phyloP scores from a whole-genome alignment of 1,140 invertebrate genomes.

The Bradynema listronoti region DNA sequence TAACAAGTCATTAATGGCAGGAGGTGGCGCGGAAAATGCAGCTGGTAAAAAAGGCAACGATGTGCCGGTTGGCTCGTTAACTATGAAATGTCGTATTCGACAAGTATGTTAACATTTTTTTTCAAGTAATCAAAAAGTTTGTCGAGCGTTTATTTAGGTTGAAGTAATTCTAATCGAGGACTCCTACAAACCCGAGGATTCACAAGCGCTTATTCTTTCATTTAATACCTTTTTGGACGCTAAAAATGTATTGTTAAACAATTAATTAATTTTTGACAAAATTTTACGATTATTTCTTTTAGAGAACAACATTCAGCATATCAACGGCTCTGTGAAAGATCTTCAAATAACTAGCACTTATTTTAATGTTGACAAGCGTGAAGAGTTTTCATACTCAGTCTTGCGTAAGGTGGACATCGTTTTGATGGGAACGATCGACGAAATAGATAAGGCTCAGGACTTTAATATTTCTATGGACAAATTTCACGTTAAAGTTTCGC shows the following conservation, averaged over 20 bases:
- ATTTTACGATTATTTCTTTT: conserved; percentile 24
- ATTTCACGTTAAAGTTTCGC: conserved; percentile 75
- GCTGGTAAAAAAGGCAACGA: conserved; percentile 24
- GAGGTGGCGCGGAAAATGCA: background rate
- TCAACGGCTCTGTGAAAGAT: conserved; percentile 66
- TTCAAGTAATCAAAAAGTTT: too few relatives aligned
- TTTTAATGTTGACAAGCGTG: conserved; percentile 39
- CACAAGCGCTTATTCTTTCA: conserved; percentile 81
- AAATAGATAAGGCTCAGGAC: conserved; percentile 65
- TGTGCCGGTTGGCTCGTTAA: conserved; percentile 62
- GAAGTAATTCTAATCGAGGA: conserved; percentile 89
- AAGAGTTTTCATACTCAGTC: conserved; percentile 61
- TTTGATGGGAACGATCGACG: conserved; percentile 64
- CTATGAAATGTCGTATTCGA: conserved; percentile 72
- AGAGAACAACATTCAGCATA: conserved; percentile 33
- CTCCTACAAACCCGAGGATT: conserved; percentile 69
- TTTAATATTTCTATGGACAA: conserved; percentile 70
- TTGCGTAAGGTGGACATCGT: conserved; percentile 73
- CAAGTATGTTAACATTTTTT: too few relatives aligned
- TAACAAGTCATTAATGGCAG: conserved; percentile 5
- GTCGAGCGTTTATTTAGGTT: too few relatives aligned
- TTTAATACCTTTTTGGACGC: conserved; percentile 62
- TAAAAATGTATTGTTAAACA: conserved; percentile 19
- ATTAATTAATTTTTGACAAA: conserved; percentile 5
- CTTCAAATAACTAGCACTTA: conserved; percentile 69